Percentiles rank a stretch among this genome's conserved stretches.
phyloP scores from a whole-genome alignment of 2,888 invertebrate genomes.

The Callimorpha dominula region DNA sequence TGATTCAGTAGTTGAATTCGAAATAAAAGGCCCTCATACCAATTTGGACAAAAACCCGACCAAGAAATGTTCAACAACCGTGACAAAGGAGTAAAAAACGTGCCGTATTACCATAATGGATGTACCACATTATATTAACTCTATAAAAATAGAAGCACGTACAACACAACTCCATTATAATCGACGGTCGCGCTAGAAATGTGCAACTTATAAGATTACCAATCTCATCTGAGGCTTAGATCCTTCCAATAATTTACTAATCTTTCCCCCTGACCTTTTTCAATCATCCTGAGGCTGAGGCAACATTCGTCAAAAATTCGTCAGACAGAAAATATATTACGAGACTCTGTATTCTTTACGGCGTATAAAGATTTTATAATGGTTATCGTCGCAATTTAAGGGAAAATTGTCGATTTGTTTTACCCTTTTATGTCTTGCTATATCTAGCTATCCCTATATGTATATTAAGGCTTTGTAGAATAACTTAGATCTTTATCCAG shows the following conservation, averaged over 20 bases:
- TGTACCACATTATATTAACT: slow-evolving; percentile 15
- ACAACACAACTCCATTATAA: slow-evolving; percentile 5
- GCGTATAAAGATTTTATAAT: not conserved
- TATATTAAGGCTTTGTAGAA: no score
- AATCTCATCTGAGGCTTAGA: slow-evolving; percentile 54
- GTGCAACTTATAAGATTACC: slow-evolving; percentile 56
- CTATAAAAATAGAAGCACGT: slow-evolving; percentile 18
- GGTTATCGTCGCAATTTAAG: not conserved
- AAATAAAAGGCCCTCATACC: not conserved
- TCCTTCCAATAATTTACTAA: slow-evolving; percentile 66
- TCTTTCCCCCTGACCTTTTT: slow-evolving; percentile 54
- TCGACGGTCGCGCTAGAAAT: slow-evolving; percentile 25
- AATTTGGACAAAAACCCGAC: slow-evolving; percentile 3
- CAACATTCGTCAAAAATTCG: slow-evolving; percentile 55
- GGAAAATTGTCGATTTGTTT: not conserved
- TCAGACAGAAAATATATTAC: slow-evolving; percentile 30
- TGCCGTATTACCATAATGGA: slow-evolving; percentile 19
- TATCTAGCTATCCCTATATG: no score
- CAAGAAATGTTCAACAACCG: slow-evolving; percentile 8
- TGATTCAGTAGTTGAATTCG: not conserved
- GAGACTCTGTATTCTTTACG: not conserved
- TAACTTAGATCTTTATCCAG: no score
- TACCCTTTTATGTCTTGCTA: not conserved
- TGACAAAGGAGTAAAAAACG: slow-evolving; percentile 13
- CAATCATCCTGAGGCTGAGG: slow-evolving; percentile 52